Evolutionary conservation across 2,797 vertebrate species (phyloP).

Genomic region (Cirrhinus mrigala): DNA sequence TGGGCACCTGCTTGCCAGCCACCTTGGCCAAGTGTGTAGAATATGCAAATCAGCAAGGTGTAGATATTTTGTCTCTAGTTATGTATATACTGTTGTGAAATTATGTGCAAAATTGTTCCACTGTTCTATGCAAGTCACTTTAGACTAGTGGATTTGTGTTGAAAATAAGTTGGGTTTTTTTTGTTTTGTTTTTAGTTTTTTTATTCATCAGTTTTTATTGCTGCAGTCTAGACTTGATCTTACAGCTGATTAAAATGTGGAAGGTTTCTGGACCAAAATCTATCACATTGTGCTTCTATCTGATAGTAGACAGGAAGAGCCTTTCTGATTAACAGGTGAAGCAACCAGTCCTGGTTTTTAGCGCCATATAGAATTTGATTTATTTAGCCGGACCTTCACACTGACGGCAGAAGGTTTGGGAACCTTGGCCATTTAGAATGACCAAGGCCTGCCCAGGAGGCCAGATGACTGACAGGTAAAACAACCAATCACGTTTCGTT

Average conservation of each 20-base stretch:
- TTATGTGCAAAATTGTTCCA: background rate
- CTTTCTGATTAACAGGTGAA: background rate
- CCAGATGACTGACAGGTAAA: background rate
- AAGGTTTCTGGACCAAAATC: background rate
- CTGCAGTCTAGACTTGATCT: background rate
- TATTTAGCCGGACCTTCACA: background rate
- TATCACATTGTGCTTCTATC: background rate
- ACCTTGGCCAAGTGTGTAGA: background rate
- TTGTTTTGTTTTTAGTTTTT: too few relatives aligned
- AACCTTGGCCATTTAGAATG: too few relatives aligned
- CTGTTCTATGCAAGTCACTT: background rate
- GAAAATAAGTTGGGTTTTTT: too few relatives aligned
- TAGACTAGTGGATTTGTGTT: background rate
- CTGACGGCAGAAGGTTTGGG: too few relatives aligned
- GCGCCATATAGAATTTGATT: background rate
- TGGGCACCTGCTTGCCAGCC: background rate
- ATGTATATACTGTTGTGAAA: background rate
- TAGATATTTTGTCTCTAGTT: background rate
- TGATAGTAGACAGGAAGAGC: background rate
- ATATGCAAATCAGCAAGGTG: background rate
- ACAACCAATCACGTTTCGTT: background rate
- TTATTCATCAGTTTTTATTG: background rate
- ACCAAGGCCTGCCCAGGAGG: too few relatives aligned
- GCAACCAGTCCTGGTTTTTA: background rate
- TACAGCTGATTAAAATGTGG: background rate